Evolutionary conservation across 1,140 invertebrate genomes (phyloP).

Genomic region (Steinernema feltiae): DNA sequence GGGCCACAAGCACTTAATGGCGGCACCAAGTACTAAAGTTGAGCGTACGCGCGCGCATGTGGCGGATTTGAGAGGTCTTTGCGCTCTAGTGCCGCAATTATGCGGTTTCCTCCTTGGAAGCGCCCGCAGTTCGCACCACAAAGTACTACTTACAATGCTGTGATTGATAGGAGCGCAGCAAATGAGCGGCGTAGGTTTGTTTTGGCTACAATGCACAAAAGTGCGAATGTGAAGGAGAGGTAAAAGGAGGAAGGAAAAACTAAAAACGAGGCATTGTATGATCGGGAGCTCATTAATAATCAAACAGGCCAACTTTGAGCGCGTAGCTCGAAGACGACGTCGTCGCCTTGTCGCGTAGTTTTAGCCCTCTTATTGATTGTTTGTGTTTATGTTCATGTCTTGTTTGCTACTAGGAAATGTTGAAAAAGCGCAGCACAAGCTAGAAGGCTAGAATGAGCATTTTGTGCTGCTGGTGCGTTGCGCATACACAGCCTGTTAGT

Average conservation of each 20-base stretch:
- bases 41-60: background rate
- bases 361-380: background rate
- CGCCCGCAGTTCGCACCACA: no score
- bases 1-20: background rate
- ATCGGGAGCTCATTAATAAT: conserved; percentile 2
- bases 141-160: background rate
- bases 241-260: background rate
- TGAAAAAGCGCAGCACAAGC: background rate
- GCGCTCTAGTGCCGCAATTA: background rate
- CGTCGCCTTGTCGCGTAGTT: background rate
- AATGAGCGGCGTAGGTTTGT: background rate
- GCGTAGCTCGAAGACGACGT: background rate
- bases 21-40: background rate
- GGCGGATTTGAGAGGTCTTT: background rate
- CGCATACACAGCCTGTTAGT: background rate
- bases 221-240: background rate
- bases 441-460: background rate
- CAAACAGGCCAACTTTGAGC: conserved; percentile 8
- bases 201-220: background rate
- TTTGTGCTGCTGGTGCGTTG: background rate
- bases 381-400: background rate
- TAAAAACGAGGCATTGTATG: conserved; percentile 11
- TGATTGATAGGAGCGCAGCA: background rate
- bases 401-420: background rate
- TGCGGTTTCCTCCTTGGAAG: no score